A percentile compares a stretch with the other conserved stretches of the same genome.
phyloP scores from a whole-genome alignment of 2,888 invertebrate genomes.

The Catocala sponsa region DNA sequence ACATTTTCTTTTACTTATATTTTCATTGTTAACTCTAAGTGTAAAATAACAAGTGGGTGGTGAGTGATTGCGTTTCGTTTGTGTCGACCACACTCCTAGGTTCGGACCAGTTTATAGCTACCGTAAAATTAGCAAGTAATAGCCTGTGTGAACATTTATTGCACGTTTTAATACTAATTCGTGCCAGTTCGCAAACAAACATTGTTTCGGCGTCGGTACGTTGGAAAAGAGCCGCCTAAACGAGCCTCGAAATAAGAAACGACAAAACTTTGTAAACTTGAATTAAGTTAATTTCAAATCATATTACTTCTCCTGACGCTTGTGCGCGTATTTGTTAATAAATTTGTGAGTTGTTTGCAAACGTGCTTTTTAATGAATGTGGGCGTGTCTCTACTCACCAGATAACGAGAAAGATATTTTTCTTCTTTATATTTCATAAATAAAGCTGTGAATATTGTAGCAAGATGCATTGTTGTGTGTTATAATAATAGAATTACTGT shows the following conservation, averaged over 20 bases:
- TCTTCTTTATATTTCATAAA: no score
- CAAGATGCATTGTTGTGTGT: no score
- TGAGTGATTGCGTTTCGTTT: slow-evolving; percentile 27
- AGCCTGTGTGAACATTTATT: slow-evolving; percentile 8
- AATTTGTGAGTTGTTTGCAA: background rate
- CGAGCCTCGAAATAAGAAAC: slow-evolving; percentile 9
- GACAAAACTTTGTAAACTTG: slow-evolving; percentile 8
- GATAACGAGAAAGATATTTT: no score
- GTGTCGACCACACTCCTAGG: slow-evolving; percentile 1
- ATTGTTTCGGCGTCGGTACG: background rate
- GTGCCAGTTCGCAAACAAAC: slow-evolving; percentile 14
- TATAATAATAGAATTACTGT: no score
- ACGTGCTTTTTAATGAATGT: background rate
- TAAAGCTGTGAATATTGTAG: no score
- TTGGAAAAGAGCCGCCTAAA: slow-evolving; percentile 2
- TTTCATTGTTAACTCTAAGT: no score
- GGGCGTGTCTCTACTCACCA: background rate
- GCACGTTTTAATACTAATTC: slow-evolving; percentile 13
- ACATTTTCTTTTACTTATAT: no score
- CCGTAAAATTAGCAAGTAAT: slow-evolving; percentile 24
- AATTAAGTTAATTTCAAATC: slow-evolving; percentile 22
- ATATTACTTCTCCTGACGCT: slow-evolving; percentile 5
- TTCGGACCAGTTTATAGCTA: slow-evolving; percentile 25
- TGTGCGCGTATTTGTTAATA: slow-evolving; percentile 1
- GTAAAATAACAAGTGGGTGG: slow-evolving; percentile 17